Percentiles rank a stretch among this genome's conserved stretches.
Evolutionary conservation across 2,797 vertebrate species (phyloP).

Genomic region (Sternotherus odoratus): DNA sequence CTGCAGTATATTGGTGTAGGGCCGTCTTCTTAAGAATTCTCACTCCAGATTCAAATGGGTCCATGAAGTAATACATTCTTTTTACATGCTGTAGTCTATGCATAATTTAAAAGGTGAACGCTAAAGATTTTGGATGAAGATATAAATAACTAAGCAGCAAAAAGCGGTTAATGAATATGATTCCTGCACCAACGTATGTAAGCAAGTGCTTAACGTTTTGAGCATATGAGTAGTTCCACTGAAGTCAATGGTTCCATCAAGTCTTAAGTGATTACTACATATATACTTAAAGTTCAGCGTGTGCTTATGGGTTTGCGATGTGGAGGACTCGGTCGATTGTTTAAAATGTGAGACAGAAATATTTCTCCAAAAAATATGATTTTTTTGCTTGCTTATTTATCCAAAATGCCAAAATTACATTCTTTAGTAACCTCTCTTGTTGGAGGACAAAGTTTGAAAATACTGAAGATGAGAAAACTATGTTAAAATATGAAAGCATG

Average conservation of each 20-base stretch:
- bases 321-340: neutral
- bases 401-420: neutral
- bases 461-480: neutral
- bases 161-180: neutral
- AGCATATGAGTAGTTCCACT: neutral
- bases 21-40: neutral
- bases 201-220: neutral
- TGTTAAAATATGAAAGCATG: neutral
- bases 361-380: neutral
- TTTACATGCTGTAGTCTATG: neutral
- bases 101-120: conserved; percentile 38
- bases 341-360: neutral
- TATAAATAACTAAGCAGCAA: conserved; percentile 21
- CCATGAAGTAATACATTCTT: conserved; percentile 11
- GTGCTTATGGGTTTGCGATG: neutral
- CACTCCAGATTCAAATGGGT: neutral
- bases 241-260: neutral
- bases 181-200: neutral
- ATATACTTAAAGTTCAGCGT: neutral
- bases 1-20: neutral
- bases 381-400: neutral
- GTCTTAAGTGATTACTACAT: neutral
- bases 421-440: neutral
- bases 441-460: neutral
- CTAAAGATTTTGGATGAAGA: conserved; percentile 19